Conservation (phyloP, 1,140 invertebrate genomes). For the Drosophila pseudoobscura region DNA sequence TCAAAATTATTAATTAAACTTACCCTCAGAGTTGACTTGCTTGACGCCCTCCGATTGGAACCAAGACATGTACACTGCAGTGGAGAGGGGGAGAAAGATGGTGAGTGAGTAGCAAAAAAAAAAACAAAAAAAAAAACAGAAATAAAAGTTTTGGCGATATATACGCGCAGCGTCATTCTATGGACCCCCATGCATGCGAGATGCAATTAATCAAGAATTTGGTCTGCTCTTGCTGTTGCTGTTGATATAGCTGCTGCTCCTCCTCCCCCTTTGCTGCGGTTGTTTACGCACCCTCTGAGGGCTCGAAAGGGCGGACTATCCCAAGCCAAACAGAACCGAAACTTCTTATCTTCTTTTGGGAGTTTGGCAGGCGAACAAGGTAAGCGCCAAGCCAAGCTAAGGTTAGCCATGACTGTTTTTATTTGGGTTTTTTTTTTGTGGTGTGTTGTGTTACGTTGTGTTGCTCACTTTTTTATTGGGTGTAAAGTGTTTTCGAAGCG, state of each 20-base stretch:
- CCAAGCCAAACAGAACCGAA: constrained; percentile 24
- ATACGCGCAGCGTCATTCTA: not conserved
- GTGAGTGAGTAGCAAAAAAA: constrained; percentile 20
- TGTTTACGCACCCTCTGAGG: not conserved
- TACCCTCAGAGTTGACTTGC: constrained; percentile 79
- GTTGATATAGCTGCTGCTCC: not conserved
- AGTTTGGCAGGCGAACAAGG: constrained; percentile 51
- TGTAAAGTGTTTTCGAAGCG: constrained; percentile 68
- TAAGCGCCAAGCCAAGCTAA: constrained; percentile 27
- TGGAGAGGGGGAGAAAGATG: constrained; percentile 21
- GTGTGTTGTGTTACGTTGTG: no score
- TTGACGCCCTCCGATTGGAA: constrained; percentile 61
- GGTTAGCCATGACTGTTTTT: constrained; percentile 24
- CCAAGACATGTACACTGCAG: constrained; percentile 69
- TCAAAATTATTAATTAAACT: constrained; percentile 82
- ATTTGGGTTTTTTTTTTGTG: no score
- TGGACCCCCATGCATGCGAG: constrained; percentile 27
- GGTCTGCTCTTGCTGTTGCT: constrained; percentile 16
- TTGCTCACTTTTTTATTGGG: constrained; percentile 60
- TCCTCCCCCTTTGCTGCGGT: not conserved
- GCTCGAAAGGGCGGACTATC: not conserved
- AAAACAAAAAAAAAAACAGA: constrained; percentile 26
- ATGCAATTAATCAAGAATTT: constrained; percentile 49
- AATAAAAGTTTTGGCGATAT: constrained; percentile 23
- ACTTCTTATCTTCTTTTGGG: constrained; percentile 62